Evolutionary conservation across 2,888 invertebrate species (phyloP), one percentile per base, ranked within the genome.

Genomic region (Drosophila anomelani): DNA sequence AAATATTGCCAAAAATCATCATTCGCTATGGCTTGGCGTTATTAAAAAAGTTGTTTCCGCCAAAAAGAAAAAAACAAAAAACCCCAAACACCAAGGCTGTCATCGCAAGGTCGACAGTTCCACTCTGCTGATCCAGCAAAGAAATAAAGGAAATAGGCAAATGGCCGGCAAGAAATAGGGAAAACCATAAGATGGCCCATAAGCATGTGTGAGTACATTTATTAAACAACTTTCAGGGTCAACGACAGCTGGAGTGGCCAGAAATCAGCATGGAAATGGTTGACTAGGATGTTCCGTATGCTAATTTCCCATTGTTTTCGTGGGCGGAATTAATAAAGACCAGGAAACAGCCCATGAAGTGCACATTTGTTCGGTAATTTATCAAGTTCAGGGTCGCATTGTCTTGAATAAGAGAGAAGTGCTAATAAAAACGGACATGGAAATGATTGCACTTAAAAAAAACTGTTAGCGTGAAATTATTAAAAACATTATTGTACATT

Each of bases 181-280:
- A 66, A 54, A 51, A 57, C 59, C 55, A 77, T 66, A 63, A 67
- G 68, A 74, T 79, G 85, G 67, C 10, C 44, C 68, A 57, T 76
- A 66, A 74, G 75, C 85, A 80, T 82, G 82, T 85, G 86, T 75
- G 76, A 88, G 88, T 83, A 76, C 85, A 86, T 88, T 88, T 85
- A 88, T 85, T 88, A 85, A 88, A 88, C 80, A 85, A 85, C 77
- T 88, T 88, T 88, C 73, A 43, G 74, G 46, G 51, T 61, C 68
- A 72, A 55, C 58, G 44, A n/a, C 55, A 73, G 56, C 60, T 78
- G 68, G 49, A 54, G 59, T 62, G 32, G 38, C 46, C 32, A 12
- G 17, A 47, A 51, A 70, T 58, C 72, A 38, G 20, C 36, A 39
- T 15, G 43, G 47, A 46, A 39, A 53, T 46, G 36, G 8, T 2